Base-by-base conservation (phyloP, 1,140 invertebrate species). In the Paraescarpia echinospica region DNA sequence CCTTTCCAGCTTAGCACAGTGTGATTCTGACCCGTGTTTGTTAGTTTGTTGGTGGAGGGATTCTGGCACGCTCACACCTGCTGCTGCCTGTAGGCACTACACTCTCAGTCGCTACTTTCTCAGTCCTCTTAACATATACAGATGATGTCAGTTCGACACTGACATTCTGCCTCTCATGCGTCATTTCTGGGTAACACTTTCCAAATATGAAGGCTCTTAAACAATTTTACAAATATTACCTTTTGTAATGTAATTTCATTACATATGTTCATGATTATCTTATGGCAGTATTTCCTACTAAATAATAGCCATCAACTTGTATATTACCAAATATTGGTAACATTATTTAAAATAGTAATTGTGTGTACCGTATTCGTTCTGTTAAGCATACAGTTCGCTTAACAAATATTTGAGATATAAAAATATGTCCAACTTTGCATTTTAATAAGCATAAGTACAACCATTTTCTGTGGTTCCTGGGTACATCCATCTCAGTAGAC, bases 141-240 rank as follows among this genome's bases (percentile, higher is more conserved):
- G 48, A 18, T 51, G 8, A 51, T 51, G 48, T 18, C 8, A 18
- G 48, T 51, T 51, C 8, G 8, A 51, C 18, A 18, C 8, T 77
- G 59, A 12, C 59, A 22, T 12, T 77, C 59, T 77, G 2, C 27
- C 59, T 77, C 59, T 77, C 27, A 27, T 77, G 59, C 59, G 59
- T 77, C 59, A 77, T 77, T 77, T 77, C 59, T 77, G 59, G 59
- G 59, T 77, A 77, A 77, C 27, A 77, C 59, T 77, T 77, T 77
- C 59, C 27, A 77, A 77, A 77, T 12, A 77, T 77, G 48, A 51
- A 18, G 8, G 48, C 8, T 18, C 48, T 51, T n/a, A n/a, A 51
- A 51, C 18, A 18, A 51, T 9, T 14, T 27, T 14, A 77, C 59
- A 77, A 77, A 77, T 77, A 77, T 77, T 27, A 77, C 59, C 59